Evolutionary conservation across 2,888 invertebrate genomes (phyloP).

Genomic region (Noctua fimbriata): DNA sequence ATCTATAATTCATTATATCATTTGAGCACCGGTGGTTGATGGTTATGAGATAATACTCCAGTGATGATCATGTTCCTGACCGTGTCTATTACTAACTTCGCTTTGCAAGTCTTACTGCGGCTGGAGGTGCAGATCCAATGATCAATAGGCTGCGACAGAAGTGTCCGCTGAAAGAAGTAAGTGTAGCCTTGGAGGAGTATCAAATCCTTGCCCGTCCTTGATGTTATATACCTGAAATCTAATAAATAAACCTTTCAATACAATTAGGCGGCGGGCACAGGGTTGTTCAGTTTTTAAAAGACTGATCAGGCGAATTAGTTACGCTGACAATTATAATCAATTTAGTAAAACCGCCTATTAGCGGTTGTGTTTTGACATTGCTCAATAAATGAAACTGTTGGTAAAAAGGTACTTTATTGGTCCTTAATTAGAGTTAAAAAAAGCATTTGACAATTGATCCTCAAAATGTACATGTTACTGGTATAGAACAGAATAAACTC

Average conservation of each 20-base stretch:
- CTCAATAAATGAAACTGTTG: background rate
- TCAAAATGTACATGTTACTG: background rate
- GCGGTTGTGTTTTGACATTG: background rate
- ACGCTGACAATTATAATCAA: too few species aligned
- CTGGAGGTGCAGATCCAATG: slow-evolving; percentile 46
- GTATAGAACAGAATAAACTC: background rate
- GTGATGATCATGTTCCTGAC: background rate
- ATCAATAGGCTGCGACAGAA: slow-evolving; percentile 8
- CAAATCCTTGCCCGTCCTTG: slow-evolving; percentile 32
- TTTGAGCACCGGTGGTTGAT: slow-evolving; percentile 12
- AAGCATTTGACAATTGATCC: background rate
- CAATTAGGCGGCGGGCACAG: background rate
- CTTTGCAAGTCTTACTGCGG: slow-evolving; percentile 50
- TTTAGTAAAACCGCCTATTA: background rate
- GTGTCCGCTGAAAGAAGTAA: slow-evolving; percentile 24
- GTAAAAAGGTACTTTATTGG: background rate
- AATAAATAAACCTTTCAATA: background rate
- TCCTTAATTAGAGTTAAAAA: background rate
- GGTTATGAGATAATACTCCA: slow-evolving; percentile 9
- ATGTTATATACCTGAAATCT: slow-evolving; percentile 27
- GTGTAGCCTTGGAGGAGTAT: slow-evolving; percentile 35
- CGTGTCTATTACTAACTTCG: slow-evolving; percentile 5
- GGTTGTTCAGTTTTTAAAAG: background rate
- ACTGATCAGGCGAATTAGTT: background rate
- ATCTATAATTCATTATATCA: background rate